These are phyloP conservation scores for Bombus waltoni DNA, from an alignment of 1,140 invertebrate species.

Conservation along the genomic window DNA sequence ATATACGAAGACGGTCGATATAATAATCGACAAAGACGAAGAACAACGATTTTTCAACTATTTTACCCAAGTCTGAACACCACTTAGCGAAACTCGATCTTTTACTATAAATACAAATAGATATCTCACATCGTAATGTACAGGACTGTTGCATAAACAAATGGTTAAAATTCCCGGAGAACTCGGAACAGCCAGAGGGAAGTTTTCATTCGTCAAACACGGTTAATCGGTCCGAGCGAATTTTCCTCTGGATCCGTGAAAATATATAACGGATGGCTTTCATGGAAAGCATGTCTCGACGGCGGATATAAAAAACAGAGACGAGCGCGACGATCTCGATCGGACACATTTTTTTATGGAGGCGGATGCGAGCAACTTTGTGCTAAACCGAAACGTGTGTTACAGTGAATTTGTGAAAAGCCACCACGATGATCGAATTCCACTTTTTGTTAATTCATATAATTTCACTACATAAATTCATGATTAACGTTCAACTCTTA, in stretches of 20 bases:
- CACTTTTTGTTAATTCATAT: background rate
- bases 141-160: background rate
- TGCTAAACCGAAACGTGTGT: conserved; percentile 17
- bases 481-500: background rate
- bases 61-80: background rate
- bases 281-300: conserved; percentile 53
- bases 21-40: background rate
- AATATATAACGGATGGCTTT: conserved; percentile 40
- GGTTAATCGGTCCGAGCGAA: background rate
- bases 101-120: background rate
- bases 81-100: background rate
- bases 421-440: background rate
- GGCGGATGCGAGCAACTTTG: background rate
- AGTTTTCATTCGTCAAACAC: background rate
- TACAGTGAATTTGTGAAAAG: background rate
- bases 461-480: background rate
- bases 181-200: background rate
- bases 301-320: conserved; percentile 12
- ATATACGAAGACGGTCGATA: background rate
- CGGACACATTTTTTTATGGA: conserved; percentile 2
- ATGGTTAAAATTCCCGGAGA: background rate
- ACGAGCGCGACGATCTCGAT: conserved; percentile 5
- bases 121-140: background rate
- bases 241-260: background rate
- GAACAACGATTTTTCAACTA: background rate